phyloP scores from a whole-genome alignment of 2,888 invertebrate genomes.

The Rhamphomyia laevipes region DNA sequence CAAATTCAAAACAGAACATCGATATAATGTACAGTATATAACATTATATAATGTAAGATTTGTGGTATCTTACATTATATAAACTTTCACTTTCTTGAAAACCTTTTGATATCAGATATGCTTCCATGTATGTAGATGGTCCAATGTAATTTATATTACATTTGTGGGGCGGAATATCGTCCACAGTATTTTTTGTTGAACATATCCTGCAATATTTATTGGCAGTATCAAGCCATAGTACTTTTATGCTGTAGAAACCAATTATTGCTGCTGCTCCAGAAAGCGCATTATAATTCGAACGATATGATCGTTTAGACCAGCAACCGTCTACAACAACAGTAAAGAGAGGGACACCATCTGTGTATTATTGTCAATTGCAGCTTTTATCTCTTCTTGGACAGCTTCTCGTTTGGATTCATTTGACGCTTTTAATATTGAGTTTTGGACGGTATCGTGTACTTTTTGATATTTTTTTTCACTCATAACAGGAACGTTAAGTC shows the following conservation, averaged over 20 bases:
- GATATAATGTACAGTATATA: no score
- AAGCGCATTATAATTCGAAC: background rate
- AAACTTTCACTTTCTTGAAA: background rate
- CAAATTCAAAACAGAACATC: no score
- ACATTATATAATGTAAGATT: no score
- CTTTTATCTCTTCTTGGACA: background rate
- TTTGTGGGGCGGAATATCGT: background rate
- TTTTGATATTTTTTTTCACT: no score
- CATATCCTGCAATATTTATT: background rate
- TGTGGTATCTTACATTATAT: background rate
- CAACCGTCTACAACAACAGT: background rate
- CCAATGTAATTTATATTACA: background rate
- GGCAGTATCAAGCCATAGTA: background rate
- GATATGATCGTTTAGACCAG: background rate
- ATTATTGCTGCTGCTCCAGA: background rate
- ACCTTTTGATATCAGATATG: background rate
- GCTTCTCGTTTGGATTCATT: background rate
- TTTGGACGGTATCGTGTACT: no score
- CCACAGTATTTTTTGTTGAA: background rate
- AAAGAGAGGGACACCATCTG: background rate
- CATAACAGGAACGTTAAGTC: no score
- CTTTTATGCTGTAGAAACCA: background rate
- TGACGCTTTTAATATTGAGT: background rate
- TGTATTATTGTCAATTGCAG: background rate
- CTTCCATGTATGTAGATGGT: background rate